A percentile compares a stretch with the other conserved stretches of the same genome.
Evolutionary conservation across 2,888 invertebrate genomes (phyloP).

Genomic region (Sipha maydis): DNA sequence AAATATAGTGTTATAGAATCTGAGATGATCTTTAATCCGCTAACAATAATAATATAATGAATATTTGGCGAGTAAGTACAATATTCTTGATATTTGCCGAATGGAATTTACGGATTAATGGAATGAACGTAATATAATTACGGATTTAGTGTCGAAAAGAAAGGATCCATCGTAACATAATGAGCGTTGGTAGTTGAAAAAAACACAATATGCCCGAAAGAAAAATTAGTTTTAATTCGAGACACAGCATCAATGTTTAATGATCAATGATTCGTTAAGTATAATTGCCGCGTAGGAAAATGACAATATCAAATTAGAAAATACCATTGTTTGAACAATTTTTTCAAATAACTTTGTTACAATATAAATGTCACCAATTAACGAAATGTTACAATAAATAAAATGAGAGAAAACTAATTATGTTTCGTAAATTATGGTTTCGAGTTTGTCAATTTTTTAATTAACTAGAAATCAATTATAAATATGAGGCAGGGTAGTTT

Average conservation of each 20-base stretch:
- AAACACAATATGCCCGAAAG: neutral
- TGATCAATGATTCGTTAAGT: neutral
- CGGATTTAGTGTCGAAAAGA: no score
- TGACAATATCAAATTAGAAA: neutral
- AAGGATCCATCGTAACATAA: no score
- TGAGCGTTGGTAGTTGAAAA: neutral
- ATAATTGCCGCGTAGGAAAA: neutral
- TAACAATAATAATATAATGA: no score
- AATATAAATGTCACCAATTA: neutral
- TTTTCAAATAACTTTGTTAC: neutral
- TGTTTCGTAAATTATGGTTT: neutral
- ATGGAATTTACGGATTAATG: no score
- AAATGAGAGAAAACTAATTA: neutral
- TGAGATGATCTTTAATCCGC: no score
- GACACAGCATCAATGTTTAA: neutral
- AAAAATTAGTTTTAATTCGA: neutral
- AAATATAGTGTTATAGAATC: no score
- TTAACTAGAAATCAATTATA: neutral
- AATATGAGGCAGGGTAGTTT: no score
- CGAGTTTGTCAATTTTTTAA: neutral
- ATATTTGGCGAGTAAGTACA: no score
- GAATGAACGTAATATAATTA: no score
- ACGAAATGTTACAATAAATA: neutral
- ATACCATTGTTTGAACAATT: neutral
- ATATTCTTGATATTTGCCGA: no score